Base-by-base conservation (phyloP, 2,797 vertebrate genomes). In the Botia kubotai region DNA sequence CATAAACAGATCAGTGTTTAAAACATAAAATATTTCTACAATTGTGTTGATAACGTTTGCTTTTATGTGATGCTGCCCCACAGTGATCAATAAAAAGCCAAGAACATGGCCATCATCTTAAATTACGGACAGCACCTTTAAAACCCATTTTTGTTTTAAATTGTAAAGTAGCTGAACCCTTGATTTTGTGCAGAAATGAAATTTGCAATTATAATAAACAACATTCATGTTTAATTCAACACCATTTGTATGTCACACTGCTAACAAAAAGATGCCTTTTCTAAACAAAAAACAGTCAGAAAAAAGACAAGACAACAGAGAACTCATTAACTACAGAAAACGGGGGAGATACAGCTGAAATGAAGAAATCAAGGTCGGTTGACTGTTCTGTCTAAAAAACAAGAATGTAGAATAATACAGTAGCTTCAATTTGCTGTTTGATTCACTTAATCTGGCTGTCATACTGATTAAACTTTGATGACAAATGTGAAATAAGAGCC, bases 261-360 rank as follows among this genome's bases (percentile, higher is more conserved):
- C 29, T 53, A 63, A 65, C 8, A 52, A 71, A 78, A 70, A 63
- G 0, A 50, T 79, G 71, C 21, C 17, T 79, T 65, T 72, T 53
- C 29, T 23, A 53, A 78, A 72, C 17, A 70, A 48, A 0, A 53
- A 57, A 52, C 48, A 58, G 70, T 52, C 46, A 46, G 43, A 46
- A 53, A 19, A 46, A n/a, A 26, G n/a, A 76, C 19, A 62, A 17
- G 13, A 50, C 26, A 71, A 50, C 13, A 17, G 7, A 50, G 6
- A 48, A 78, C 12, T 3, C 29, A 29, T 12, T 50, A 53, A n/a
- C 14, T 62, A 76, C 62, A 43, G 6, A 3, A 60, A 62, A 60
- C 62, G 12, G 13, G 16, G 19, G 39, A 67, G 66, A 48, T 71
- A 50, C 62, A 62, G 69, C 21, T 6, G 14, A 58, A 66, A 66